A percentile compares a stretch with the other conserved stretches of the same genome.
These are phyloP conservation scores for Triops longicaudatus DNA, from an alignment of 1,140 invertebrate genomes.

Conservation along the genomic window DNA sequence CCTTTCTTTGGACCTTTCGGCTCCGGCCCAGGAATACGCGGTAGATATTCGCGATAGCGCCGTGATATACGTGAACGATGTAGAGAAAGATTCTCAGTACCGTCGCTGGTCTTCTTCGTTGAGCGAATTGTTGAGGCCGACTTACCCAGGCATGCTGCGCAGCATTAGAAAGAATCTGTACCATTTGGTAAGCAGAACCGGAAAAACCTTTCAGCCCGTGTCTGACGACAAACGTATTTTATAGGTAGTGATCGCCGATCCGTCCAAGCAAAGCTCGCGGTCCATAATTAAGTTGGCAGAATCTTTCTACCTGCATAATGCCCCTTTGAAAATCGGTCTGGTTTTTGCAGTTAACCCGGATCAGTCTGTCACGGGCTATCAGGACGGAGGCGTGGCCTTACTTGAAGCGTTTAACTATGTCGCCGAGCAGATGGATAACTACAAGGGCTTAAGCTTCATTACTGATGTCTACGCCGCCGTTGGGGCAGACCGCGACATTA, in stretches of 20 bases:
- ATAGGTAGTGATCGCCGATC: constrained; percentile 68
- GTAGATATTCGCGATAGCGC: constrained; percentile 87
- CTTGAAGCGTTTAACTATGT: constrained; percentile 90
- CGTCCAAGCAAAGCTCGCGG: constrained; percentile 56
- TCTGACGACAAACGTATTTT: too few relatives aligned
- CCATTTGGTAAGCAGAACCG: constrained; percentile 57
- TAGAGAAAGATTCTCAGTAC: constrained; percentile 84
- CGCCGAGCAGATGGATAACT: constrained; percentile 53
- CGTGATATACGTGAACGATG: constrained; percentile 88
- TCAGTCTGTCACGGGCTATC: constrained; percentile 48
- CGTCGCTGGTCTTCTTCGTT: constrained; percentile 76
- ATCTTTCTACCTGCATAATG: constrained; percentile 82
- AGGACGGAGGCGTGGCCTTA: constrained; percentile 63
- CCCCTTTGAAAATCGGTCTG: constrained; percentile 80
- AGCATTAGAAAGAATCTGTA: constrained; percentile 91
- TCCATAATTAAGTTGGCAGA: constrained; percentile 77
- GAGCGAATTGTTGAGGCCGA: constrained; percentile 83
- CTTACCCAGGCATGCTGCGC: constrained; percentile 93
- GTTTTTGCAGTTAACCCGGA: constrained; percentile 67
- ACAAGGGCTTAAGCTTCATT: constrained; percentile 65
- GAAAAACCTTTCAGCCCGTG: constrained; percentile 29
- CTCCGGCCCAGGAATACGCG: constrained; percentile 65
- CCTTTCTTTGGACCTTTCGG: constrained; percentile 66
- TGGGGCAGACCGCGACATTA: constrained; percentile 41
- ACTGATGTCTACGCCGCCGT: constrained; percentile 52